Conservation (phyloP, 64 coral and sea anemone genomes). For the Montipora efflorescens region DNA sequence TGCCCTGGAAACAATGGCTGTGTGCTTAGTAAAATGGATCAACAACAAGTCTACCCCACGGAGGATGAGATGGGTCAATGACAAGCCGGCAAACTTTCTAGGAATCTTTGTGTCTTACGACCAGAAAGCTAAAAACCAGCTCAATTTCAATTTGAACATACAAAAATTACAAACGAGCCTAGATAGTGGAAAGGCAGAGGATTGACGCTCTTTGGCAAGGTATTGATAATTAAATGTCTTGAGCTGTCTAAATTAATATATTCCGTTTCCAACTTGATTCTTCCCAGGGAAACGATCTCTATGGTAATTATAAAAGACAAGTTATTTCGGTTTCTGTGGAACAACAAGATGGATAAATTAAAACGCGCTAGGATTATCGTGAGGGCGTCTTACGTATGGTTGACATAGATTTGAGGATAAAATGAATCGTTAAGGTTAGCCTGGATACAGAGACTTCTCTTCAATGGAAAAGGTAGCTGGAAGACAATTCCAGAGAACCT, state of each 20-base stretch:
- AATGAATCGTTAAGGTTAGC: too few species aligned
- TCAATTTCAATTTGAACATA: background rate
- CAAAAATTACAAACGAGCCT: too few species aligned
- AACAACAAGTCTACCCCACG: background rate
- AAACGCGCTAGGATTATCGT: background rate
- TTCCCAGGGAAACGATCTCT: too few species aligned
- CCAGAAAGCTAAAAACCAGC: background rate
- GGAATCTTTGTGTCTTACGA: background rate
- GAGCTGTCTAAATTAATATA: background rate
- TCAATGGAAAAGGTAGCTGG: too few species aligned
- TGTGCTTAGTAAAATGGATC: too few species aligned
- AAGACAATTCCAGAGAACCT: too few species aligned
- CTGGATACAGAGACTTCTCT: too few species aligned
- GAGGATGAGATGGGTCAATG: background rate
- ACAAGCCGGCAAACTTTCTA: background rate
- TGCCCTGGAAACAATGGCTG: too few species aligned
- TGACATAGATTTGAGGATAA: too few species aligned
- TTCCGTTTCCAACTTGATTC: background rate
- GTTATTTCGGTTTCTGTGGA: too few species aligned
- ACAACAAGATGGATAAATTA: background rate
- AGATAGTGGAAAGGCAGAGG: background rate
- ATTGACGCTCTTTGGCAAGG: background rate
- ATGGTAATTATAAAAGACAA: too few species aligned
- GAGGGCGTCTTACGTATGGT: background rate
- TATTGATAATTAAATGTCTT: background rate